Evolutionary conservation across 2,888 invertebrate species (phyloP), one percentile per base, ranked within the genome.

Genomic region (Elysia crispata): DNA sequence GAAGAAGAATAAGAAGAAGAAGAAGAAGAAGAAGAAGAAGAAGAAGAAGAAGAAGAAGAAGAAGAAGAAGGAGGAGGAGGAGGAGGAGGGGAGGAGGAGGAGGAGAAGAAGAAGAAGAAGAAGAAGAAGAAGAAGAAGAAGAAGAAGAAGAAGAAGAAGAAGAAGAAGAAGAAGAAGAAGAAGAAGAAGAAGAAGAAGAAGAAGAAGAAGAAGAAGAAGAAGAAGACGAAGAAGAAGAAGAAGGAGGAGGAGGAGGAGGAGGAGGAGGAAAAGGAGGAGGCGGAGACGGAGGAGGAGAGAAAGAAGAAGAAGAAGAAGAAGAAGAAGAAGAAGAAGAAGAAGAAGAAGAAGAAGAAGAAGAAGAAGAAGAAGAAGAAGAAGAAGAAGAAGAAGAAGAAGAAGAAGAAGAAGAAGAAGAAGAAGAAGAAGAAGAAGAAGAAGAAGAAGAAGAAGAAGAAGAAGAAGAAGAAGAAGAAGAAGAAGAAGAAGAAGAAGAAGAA

Each of bases 91-190:
- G 30, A 75, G 41, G 28, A 62, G 41, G 30, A 62, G 31, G 25
- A 62, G 23, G n/a, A 75, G 62, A 75, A 75, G 54, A 75, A 60
- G 54, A 69, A 69, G 69, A 69, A 69, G 31, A 69, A 31, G 31
- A 69, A 31, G 31, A 69, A 31, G 31, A 69, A 31, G 31, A 69
- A 31, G 31, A 69, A 31, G 31, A 69, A 31, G 31, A 15, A 69
- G 31, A 31, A 69, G 69, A 69, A 69, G 69, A 69, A 69, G 69
- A 69, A 23, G 66, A 64, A 64, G 66, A 64, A 64, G 66, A 64
- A 64, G 66, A 64, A 64, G 66, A n/a, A 64, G 66, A 64, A 64
- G 66, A 64, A 64, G 66, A 64, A 64, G 25, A 25, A 69, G 13
- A 30, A 13, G 25, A 13, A 31, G 31, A 69, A 11, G 31, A 30